These are phyloP conservation scores for Ia io DNA, from an alignment of 2,113 vertebrate species.

Conservation along the genomic window DNA sequence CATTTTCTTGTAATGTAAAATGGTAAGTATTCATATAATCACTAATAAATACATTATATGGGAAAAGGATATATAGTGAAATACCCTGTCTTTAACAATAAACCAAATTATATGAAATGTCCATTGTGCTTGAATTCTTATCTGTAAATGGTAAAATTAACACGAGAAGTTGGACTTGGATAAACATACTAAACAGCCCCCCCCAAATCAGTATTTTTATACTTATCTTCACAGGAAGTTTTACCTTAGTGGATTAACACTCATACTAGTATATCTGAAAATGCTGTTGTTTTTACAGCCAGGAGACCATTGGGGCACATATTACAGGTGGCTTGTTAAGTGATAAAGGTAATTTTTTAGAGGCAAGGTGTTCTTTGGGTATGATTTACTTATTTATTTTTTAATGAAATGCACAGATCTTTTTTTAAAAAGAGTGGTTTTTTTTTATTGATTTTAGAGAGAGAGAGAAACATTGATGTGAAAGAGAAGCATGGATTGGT, in stretches of 20 bases:
- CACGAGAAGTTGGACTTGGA: not conserved
- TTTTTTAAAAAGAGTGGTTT: not conserved
- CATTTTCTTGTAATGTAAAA: not conserved
- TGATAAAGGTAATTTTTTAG: conserved; percentile 26
- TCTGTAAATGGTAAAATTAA: conserved; percentile 34
- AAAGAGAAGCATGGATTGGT: not conserved
- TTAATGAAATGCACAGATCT: not conserved
- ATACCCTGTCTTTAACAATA: conserved; percentile 20
- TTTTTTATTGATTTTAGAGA: not conserved
- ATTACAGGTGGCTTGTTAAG: not conserved
- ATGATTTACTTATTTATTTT: conserved; percentile 8
- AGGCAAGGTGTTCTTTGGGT: conserved; percentile 9
- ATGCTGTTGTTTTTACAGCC: conserved; percentile 22
- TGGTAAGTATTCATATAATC: conserved; percentile 1
- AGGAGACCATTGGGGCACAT: not conserved
- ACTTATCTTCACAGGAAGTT: conserved; percentile 13
- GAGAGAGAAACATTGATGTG: not conserved
- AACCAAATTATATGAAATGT: conserved; percentile 11
- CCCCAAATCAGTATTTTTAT: not conserved
- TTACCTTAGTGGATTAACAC: conserved; percentile 21
- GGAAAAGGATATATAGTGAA: not conserved
- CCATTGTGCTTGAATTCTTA: not conserved
- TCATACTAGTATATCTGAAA: conserved; percentile 5
- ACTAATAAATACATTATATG: conserved; percentile 15
- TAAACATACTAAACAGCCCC: not conserved